Conservation (phyloP, 2,888 invertebrate genomes). For the Macrophya alboannulata region DNA sequence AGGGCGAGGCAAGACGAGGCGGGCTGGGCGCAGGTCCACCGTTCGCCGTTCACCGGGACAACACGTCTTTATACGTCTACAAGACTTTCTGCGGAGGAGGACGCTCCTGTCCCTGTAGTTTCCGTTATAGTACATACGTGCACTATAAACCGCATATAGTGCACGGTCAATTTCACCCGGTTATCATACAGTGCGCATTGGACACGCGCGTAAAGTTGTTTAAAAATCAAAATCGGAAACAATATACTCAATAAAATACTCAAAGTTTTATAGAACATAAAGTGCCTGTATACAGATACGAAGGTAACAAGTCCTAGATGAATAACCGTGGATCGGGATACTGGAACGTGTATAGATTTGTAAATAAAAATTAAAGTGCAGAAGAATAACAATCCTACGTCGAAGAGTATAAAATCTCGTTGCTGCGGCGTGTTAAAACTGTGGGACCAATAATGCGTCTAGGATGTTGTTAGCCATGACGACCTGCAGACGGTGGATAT, state of each 20-base stretch:
- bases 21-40: constrained; percentile 30
- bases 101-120: neutral
- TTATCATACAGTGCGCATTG: neutral
- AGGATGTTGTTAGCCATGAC: constrained; percentile 40
- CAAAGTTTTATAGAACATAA: no score
- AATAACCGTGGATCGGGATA: neutral
- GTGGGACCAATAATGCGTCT: constrained; percentile 34
- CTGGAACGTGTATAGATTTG: neutral
- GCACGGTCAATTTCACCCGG: neutral
- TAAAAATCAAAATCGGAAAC: neutral
- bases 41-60: constrained; percentile 50
- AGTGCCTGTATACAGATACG: neutral
- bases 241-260: neutral
- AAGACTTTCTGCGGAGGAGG: constrained; percentile 14
- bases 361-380: neutral
- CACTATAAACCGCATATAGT: neutral
- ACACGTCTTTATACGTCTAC: constrained; percentile 40
- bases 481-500: constrained; percentile 33
- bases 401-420: neutral
- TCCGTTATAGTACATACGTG: neutral
- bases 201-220: no score
- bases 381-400: neutral
- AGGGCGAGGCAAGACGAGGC: neutral
- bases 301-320: neutral
- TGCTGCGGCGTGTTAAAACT: neutral